Base-by-base conservation (phyloP, 2,113 vertebrate species). In the Dermatemys mawii region DNA sequence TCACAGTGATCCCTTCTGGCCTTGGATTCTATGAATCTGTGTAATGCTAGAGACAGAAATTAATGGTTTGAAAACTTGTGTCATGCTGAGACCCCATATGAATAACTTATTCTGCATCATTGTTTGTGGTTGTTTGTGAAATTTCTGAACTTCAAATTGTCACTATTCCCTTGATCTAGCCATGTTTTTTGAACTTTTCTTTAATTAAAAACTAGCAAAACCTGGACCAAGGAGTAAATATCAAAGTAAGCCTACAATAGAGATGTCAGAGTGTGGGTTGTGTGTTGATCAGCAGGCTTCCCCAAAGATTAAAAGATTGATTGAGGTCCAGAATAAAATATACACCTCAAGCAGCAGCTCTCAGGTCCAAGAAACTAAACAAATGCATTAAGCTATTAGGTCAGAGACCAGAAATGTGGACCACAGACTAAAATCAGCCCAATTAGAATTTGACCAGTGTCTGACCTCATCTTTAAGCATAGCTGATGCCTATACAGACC, bases 51-150 rank as follows among this genome's bases (percentile, higher is more conserved):
- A 8, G 41, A 53, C 11, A 51, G 13, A 67, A 4, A 44, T 3
- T 35, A 51, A 41, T 38, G 67, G 27, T 17, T n/a, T 48, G 38
- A 63, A 75, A 60, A 53, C 73, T 49, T 86, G 54, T 78, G 49
- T 78, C 5, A 6, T 53, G 21, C 8, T 26, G 10, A 0, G 0
- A 35, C 38, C 50, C 6, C 70, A 46, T 51, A n/a, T 46, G 9
- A 85, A 67, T 48, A 83, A 3, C 50, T 24, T 35, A 2, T 60
- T 38, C n/a, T 83, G 49, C 12, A 29, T 92, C n/a, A n/a, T n/a
- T 60, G 8, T 11, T 75, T 12, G 4, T 79, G 8, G 38, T 12
- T 16, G 16, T 38, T 83, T 63, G 19, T 38, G 46, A 32, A 54
- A 78, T 78, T 63, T 38, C 32, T 32, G 17, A 32, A 48, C n/a